phyloP scores from a whole-genome alignment of 1,140 invertebrate species.

The Heliconius hewitsoni region DNA sequence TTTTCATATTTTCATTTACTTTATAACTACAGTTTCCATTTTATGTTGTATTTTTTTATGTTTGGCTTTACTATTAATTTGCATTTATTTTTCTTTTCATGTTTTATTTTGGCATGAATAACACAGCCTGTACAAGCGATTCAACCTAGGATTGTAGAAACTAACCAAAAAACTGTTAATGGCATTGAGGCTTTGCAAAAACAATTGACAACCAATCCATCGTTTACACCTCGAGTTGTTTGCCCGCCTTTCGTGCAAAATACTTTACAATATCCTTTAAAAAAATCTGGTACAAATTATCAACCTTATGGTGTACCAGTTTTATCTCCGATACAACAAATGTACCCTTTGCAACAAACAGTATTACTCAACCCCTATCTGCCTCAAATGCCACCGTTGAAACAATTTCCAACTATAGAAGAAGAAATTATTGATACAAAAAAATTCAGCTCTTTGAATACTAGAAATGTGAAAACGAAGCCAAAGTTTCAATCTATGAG shows the following conservation, averaged over 20 bases:
- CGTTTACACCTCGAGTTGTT: constrained; percentile 73
- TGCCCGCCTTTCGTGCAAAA: constrained; percentile 76
- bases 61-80: constrained; percentile 52
- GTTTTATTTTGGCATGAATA: constrained; percentile 65
- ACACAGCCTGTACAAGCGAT: constrained; percentile 78
- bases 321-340: constrained; percentile 71
- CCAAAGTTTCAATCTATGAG: constrained; percentile 76
- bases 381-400: constrained; percentile 50
- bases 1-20: constrained; percentile 13
- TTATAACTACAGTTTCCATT: constrained; percentile 9
- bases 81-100: constrained; percentile 68
- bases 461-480: constrained; percentile 58
- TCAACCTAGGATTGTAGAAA: constrained; percentile 74
- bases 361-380: constrained; percentile 70
- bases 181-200: constrained; percentile 74
- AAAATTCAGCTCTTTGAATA: constrained; percentile 72
- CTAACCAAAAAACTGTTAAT: constrained; percentile 66
- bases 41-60: constrained; percentile 34
- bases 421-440: constrained; percentile 60
- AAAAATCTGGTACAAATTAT: constrained; percentile 52
- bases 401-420: constrained; percentile 74
- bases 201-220: constrained; percentile 76
- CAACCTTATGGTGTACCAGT: constrained; percentile 60
- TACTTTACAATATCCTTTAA: constrained; percentile 49
- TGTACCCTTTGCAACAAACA: constrained; percentile 72